These are phyloP conservation scores for Chiridota heheva DNA, from an alignment of 35 echinoderm and acorn worm genomes.

Conservation along the genomic window DNA sequence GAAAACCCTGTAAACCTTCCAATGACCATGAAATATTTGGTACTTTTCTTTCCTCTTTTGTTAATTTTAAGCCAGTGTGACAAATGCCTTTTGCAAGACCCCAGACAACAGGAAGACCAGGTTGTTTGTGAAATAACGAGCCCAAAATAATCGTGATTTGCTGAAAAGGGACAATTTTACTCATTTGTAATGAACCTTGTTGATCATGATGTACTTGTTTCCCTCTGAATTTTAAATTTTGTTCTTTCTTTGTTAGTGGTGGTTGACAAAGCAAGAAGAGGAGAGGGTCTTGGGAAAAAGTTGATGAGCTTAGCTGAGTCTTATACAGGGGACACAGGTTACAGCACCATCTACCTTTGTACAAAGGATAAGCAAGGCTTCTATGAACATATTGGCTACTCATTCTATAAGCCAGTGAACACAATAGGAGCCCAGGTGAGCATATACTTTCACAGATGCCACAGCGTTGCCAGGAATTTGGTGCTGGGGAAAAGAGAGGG, in stretches of 20 bases:
- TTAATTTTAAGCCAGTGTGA: too few species aligned
- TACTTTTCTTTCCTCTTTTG: too few species aligned
- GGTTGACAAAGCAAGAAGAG: constrained; percentile 66
- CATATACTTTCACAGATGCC: background rate
- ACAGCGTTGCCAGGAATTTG: background rate
- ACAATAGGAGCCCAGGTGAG: constrained; percentile 88
- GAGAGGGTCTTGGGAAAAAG: constrained; percentile 74
- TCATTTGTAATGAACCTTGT: too few species aligned
- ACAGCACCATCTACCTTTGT: constrained; percentile 65
- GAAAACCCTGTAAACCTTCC: too few species aligned
- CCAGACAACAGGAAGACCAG: too few species aligned
- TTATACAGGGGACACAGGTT: constrained; percentile 47
- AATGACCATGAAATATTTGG: too few species aligned
- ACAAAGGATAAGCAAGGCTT: constrained; percentile 89
- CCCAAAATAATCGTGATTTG: too few species aligned
- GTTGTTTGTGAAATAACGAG: too few species aligned
- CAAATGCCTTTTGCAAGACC: too few species aligned
- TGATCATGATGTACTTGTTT: too few species aligned
- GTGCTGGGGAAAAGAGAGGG: background rate
- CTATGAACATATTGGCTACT: constrained; percentile 81
- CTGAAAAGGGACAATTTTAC: too few species aligned
- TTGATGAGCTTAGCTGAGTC: constrained; percentile 77
- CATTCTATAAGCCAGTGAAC: constrained; percentile 82
- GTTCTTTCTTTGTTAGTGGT: constrained; percentile 67
- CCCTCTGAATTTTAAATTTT: too few species aligned